Conservation (phyloP, 2,888 invertebrate genomes). For the Laothoe populi region DNA sequence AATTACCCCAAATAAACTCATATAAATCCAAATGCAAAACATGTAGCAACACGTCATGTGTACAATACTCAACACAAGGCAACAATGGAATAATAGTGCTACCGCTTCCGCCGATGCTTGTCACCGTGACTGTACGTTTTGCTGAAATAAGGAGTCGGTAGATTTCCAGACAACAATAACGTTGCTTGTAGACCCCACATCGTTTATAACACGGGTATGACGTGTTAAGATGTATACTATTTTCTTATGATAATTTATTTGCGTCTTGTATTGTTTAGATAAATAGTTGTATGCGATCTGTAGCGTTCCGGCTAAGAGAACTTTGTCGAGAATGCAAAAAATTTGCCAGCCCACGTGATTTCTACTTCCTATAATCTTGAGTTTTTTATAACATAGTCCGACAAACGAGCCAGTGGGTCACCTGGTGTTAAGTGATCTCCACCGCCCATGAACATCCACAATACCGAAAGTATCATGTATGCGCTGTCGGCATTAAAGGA, state of each 20-base stretch:
- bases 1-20: constrained; percentile 1
- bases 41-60: constrained; percentile 5
- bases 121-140: constrained; percentile 22
- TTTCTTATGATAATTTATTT: constrained; percentile 21
- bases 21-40: constrained; percentile 4
- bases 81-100: constrained; percentile 15
- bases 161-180: constrained; percentile 41
- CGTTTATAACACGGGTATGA: constrained; percentile 47
- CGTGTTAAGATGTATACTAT: constrained; percentile 33
- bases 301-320: not conserved
- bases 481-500: no score
- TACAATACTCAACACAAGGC: not conserved
- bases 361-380: no score
- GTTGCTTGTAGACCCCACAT: constrained; percentile 45
- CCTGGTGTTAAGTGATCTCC: no score
- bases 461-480: no score
- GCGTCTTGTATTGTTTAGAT: not conserved
- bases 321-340: no score
- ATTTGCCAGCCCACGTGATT: no score
- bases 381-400: no score
- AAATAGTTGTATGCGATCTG: not conserved
- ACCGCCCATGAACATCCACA: no score
- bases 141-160: constrained; percentile 42
- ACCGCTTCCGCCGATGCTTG: constrained; percentile 8
- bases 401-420: no score